Percentiles rank a stretch among this genome's conserved stretches.
Conservation (phyloP, 2,113 vertebrate species). For the Cebus imitator region DNA sequence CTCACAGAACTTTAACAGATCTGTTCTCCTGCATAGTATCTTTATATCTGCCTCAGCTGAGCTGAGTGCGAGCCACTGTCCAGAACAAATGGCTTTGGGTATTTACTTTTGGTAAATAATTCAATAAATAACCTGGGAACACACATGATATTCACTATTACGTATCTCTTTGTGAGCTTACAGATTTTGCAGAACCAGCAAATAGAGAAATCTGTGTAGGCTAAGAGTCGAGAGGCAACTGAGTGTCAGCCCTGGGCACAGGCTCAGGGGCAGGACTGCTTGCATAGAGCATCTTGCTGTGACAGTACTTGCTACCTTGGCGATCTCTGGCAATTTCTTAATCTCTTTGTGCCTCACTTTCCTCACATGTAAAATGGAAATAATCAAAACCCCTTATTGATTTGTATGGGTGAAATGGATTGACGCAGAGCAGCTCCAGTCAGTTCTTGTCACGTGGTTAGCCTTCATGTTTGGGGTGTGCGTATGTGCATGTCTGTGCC, state of each 20-base stretch:
- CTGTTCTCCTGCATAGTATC: neutral
- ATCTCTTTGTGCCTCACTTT: neutral
- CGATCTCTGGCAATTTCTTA: neutral
- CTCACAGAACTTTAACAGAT: neutral
- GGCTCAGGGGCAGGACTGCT: neutral
- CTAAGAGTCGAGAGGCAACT: neutral
- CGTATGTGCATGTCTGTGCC: neutral
- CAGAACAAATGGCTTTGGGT: neutral
- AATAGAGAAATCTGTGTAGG: neutral
- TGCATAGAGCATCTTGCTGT: neutral
- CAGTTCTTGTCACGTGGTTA: neutral
- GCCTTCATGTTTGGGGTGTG: neutral
- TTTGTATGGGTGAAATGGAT: neutral
- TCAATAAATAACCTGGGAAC: neutral
- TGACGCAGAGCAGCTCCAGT: neutral
- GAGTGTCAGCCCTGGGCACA: neutral
- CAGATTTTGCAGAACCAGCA: slow-evolving; percentile 32
- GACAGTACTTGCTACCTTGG: neutral
- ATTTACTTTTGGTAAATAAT: slow-evolving; percentile 57
- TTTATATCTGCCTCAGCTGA: neutral
- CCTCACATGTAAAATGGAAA: neutral
- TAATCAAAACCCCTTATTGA: neutral
- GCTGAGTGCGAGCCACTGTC: neutral
- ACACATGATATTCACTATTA: neutral
- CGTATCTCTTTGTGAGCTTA: neutral